A percentile compares a stretch with the other conserved stretches of the same genome.
These are phyloP conservation scores for Hesperophylax magnus DNA, from an alignment of 1,140 invertebrate species.

Conservation along the genomic window DNA sequence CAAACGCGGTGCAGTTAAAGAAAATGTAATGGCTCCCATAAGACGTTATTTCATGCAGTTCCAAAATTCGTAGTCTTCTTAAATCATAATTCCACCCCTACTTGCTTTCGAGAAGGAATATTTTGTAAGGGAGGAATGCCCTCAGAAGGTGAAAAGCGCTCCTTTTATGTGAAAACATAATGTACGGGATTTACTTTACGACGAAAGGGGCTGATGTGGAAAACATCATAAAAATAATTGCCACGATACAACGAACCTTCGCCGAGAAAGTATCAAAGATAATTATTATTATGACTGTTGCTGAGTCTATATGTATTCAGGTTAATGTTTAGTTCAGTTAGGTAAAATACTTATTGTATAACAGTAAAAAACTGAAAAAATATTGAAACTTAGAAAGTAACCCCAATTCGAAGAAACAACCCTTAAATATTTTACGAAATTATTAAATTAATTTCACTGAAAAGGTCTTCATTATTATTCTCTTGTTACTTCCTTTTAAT, in stretches of 20 bases:
- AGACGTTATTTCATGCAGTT: slow-evolving; percentile 19
- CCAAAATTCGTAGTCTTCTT: neutral
- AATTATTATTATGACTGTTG: neutral
- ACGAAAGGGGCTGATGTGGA: slow-evolving; percentile 47
- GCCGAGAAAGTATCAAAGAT: neutral
- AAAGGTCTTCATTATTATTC: too few species aligned
- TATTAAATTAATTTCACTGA: too few species aligned
- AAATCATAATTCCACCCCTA: slow-evolving; percentile 2
- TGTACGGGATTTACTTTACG: slow-evolving; percentile 55
- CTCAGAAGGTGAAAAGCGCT: slow-evolving; percentile 43
- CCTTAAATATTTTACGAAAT: too few species aligned
- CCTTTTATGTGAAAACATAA: slow-evolving; percentile 55
- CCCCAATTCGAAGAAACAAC: too few species aligned
- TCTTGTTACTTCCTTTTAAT: too few species aligned
- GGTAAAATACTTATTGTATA: too few species aligned
- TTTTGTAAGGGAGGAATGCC: neutral
- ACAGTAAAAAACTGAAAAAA: too few species aligned
- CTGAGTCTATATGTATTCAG: too few species aligned
- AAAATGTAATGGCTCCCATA: neutral
- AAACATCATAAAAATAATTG: slow-evolving; percentile 57
- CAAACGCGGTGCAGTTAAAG: too few species aligned
- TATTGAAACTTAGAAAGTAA: too few species aligned
- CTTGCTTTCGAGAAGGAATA: neutral
- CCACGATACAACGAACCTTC: slow-evolving; percentile 51
- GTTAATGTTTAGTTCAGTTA: too few species aligned